Base-by-base conservation (phyloP, 2,888 invertebrate species). In the Bedellia somnulentella region DNA sequence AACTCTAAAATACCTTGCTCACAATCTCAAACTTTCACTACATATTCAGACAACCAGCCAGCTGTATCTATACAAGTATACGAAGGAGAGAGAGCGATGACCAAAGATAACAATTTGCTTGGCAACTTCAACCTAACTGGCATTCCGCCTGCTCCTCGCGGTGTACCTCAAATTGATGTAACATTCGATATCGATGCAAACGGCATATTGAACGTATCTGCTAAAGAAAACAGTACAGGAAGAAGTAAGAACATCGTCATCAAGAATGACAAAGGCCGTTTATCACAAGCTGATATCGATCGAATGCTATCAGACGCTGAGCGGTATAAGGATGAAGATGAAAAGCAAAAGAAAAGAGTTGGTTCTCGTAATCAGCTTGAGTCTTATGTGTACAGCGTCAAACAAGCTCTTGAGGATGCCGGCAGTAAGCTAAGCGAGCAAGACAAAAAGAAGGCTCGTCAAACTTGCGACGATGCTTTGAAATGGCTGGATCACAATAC, bases 231-330 rank as follows among this genome's bases (percentile, higher is more conserved):
- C 43, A 78, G 80, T 34, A 78, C 80, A 1, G 83, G 80, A 87
- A 52, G 89, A 89, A 1, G n/a, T n/a, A n/a, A n/a, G n/a, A n/a
- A n/a, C n/a, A n/a, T n/a, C n/a, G n/a, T n/a, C n/a, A n/a, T n/a
- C n/a, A n/a, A n/a, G n/a, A n/a, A n/a, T n/a, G n/a, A n/a, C n/a
- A n/a, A n/a, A n/a, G n/a, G n/a, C n/a, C 78, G 90, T 4, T 63
- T 91, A 18, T 86, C 87, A 10, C 88, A 91, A 53, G 84, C 85
- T 11, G 91, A 93, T 36, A 92, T 93, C 34, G 89, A 93, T 44
- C 78, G 83, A 34, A 92, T 90, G 90, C 61, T 90, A 24, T 58
- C 81, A 25, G 87, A 89, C 27, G 87, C 89, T 2, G 87, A 87
- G 38, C 79, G 70, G 37, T 89, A 83, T 52, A 80, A 80, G 31